Evolutionary conservation across 1,140 invertebrate genomes (phyloP), one percentile per base, ranked within the genome.

Genomic region (Drosophila burlai): DNA sequence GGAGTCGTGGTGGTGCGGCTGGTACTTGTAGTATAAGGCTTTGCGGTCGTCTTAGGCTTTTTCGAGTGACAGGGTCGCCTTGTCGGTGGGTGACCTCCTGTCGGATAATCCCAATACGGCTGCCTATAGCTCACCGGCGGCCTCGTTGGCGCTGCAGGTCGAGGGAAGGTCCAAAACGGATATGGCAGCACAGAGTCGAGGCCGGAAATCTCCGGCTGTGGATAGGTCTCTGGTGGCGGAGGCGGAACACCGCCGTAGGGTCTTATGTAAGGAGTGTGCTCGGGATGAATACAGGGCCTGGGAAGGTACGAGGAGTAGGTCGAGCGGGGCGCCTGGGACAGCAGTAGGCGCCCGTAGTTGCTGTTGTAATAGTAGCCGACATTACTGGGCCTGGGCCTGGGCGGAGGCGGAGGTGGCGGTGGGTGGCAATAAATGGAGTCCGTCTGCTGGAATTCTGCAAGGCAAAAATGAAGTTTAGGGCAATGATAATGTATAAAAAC

Each of bases 61-160:
- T 18, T 43, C 1, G 66, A 24, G 24, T 45, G 59, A 10, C 69
- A 74, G 1, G 71, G 67, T 16, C 13, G 11, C 5, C 1, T 60
- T 1, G 29, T 60, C 10, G 15, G 8, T 2, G 29, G 31, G 3
- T 46, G 54, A 7, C 38, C 29, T 13, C 29, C 15, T 10, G 47
- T 31, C 1, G 67, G 67, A 47, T 55, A 68, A 49, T 45, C 10
- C 67, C 45, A 74, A 15, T 74, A 74, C 6, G 46, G 64, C 13
- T 26, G 31, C 29, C 34, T 52, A 21, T 38, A 18, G n/a, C 68
- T 74, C 15, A 73, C 46, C 11, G 38, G 54, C 3, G 46, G n/a
- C 16, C 6, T 38, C 13, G 11, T 18, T 7, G 46, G 31, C 2
- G 68, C 16, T 3, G 18, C 0, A 2, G 71, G 38, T 11, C 16